phyloP scores from a whole-genome alignment of 2,797 vertebrate species.

The Hoplostethus atlanticus region DNA sequence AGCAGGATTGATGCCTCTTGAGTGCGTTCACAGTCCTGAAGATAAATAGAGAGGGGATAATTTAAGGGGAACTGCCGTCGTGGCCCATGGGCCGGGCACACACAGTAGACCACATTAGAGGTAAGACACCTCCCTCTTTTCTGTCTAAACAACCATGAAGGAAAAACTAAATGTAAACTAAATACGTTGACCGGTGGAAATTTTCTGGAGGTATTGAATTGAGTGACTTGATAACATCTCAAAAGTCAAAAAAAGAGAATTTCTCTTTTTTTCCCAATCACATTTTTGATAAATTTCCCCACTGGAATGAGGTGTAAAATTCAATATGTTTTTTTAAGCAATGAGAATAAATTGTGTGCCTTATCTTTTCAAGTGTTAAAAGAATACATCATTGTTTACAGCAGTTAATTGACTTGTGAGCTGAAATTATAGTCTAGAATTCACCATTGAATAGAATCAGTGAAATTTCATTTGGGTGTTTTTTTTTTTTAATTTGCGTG shows the following conservation, averaged over 20 bases:
- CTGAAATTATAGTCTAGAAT: slow-evolving; percentile 8
- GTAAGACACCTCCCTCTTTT: slow-evolving; percentile 69
- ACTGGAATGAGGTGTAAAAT: slow-evolving; percentile 36
- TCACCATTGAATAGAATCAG: background rate
- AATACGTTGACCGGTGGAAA: slow-evolving; percentile 35
- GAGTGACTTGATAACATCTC: slow-evolving; percentile 16
- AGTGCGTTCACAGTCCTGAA: slow-evolving; percentile 61
- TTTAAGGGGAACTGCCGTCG: slow-evolving; percentile 47
- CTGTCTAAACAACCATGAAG: slow-evolving; percentile 72
- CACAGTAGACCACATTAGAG: slow-evolving; percentile 61
- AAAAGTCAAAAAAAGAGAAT: background rate
- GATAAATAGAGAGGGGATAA: slow-evolving; percentile 51
- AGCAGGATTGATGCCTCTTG: slow-evolving; percentile 59
- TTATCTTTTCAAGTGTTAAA: slow-evolving; percentile 63
- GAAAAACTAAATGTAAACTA: slow-evolving; percentile 56
- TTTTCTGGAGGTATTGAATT: slow-evolving; percentile 7
- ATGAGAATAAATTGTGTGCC: slow-evolving; percentile 63
- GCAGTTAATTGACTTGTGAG: background rate
- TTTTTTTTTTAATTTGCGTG: background rate
- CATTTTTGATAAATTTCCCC: slow-evolving; percentile 18
- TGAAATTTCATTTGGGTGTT: background rate
- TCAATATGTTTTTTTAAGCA: slow-evolving; percentile 10
- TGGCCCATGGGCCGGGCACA: slow-evolving; percentile 42
- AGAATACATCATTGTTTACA: slow-evolving; percentile 4
- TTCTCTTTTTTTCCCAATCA: background rate